Evolutionary conservation across 2,888 invertebrate genomes (phyloP), one percentile per base, ranked within the genome.

Genomic region (Augochlorella aurata): DNA sequence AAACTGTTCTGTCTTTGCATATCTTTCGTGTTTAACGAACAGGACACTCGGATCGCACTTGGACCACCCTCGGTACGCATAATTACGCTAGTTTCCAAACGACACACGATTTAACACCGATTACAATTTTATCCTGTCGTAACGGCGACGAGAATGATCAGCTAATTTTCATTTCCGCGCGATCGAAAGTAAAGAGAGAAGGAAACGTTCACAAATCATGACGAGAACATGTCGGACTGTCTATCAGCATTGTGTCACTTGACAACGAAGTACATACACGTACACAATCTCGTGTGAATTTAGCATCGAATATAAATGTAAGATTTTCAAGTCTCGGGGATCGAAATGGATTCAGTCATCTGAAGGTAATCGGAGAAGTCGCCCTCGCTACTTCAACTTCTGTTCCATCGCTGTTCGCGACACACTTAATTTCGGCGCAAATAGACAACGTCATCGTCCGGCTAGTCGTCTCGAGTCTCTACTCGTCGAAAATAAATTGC

Each of bases 1-100:
- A 74, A 74, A 74, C 68, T 72, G 74, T 70, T 74, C 83, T 54
- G 74, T 68, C 74, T 82, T 45, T 83, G 83, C 58, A 63, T 21
- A 58, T 77, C 78, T 49, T 74, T 83, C 71, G 74, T 77, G 45
- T 74, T 77, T 47, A 50, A 54, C 50, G 71, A 74, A n/a, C 78
- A 49, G 67, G 83, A 65, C 29, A 65, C 73, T 61, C 76, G 82
- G 45, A 45, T 73, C 77, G 66, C 29, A 44, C 58, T 38, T 50
- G 76, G 68, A n/a, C 65, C 83, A 45, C 68, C 54, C 29, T 82
- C 83, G 54, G 50, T 74, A 50, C 49, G 63, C 72, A 83, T 82
- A 54, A 74, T 77, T 68, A 58, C 24, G n/a, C 61, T 63, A 65
- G 72, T 72, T 69, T 82, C 24, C n/a, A 47, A 16, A 65, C 38